Percentiles rank a stretch among this genome's conserved stretches.
These are phyloP conservation scores for Conus betulinus DNA, from an alignment of 1,140 invertebrate genomes.

Conservation along the genomic window DNA sequence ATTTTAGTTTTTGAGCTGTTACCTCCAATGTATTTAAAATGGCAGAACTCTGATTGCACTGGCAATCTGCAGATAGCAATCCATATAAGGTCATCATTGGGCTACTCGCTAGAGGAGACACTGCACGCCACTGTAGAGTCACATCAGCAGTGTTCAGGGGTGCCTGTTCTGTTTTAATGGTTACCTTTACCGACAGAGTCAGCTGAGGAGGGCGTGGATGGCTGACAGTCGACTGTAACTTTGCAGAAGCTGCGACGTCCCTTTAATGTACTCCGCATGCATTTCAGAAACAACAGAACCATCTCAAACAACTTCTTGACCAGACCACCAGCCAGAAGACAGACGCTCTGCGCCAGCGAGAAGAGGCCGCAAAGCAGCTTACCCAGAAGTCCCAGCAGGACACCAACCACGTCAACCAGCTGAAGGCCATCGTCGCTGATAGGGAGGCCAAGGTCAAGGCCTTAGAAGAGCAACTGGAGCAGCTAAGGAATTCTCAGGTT, in stretches of 20 bases:
- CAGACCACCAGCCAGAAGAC: slow-evolving; percentile 53
- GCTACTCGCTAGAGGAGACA: no score
- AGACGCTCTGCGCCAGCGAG: slow-evolving; percentile 43
- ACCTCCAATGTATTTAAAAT: no score
- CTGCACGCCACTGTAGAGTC: no score
- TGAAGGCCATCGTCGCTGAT: slow-evolving; percentile 67
- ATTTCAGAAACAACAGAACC: slow-evolving; percentile 66
- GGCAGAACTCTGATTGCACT: no score
- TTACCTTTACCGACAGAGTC: no score
- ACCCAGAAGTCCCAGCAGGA: slow-evolving; percentile 67
- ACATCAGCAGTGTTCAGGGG: no score
- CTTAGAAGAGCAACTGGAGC: slow-evolving; percentile 59
- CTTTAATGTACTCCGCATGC: background rate
- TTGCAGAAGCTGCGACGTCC: no score
- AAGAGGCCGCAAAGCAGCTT: slow-evolving; percentile 59
- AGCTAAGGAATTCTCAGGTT: background rate
- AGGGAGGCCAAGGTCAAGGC: slow-evolving; percentile 65
- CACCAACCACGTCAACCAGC: slow-evolving; percentile 68
- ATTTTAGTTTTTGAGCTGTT: no score
- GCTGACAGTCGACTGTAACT: background rate
- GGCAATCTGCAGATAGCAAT: no score
- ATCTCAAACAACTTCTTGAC: slow-evolving; percentile 67
- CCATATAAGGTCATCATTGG: no score
- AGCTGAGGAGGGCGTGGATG: no score
- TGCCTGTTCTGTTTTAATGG: no score